These are phyloP conservation scores for Oscheius sp. DNA, from an alignment of 2,888 invertebrate species.

Conservation along the genomic window DNA sequence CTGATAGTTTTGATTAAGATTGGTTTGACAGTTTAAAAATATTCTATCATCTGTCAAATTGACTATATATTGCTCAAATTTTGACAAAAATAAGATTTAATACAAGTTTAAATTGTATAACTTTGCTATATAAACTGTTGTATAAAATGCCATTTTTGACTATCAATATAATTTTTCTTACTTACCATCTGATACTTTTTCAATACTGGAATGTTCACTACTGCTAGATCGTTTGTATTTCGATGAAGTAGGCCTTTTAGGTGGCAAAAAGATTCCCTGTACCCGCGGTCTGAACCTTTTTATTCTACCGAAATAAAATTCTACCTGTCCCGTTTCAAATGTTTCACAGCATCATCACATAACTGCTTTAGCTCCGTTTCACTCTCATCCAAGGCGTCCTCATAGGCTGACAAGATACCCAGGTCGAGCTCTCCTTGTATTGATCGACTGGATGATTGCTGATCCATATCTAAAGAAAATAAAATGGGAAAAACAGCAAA, in stretches of 20 bases:
- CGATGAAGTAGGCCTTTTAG: neutral
- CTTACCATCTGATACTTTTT: conserved; percentile 26
- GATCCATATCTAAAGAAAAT: conserved; percentile 18
- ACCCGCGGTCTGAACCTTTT: conserved; percentile 20
- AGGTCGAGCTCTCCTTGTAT: conserved; percentile 15
- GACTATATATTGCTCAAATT: too few species aligned
- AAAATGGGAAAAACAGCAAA: too few species aligned
- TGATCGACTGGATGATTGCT: conserved; percentile 18
- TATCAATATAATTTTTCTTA: too few species aligned
- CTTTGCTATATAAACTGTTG: too few species aligned
- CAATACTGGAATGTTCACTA: conserved; percentile 31
- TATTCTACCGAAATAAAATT: neutral
- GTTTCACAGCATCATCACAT: conserved; percentile 22
- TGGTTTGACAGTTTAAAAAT: too few species aligned
- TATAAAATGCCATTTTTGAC: neutral
- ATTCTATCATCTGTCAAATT: neutral
- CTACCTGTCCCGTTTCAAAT: conserved; percentile 28
- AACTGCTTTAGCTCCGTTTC: conserved; percentile 23
- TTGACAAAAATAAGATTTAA: neutral
- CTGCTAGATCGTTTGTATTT: conserved; percentile 26
- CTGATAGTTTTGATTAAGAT: neutral
- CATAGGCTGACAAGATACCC: conserved; percentile 22
- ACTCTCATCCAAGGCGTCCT: conserved; percentile 29
- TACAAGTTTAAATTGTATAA: too few species aligned
- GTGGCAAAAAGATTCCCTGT: conserved; percentile 25